These are phyloP conservation scores for Vannuccia rotundouncinata DNA, from an alignment of 2,888 invertebrate genomes.

Conservation along the genomic window DNA sequence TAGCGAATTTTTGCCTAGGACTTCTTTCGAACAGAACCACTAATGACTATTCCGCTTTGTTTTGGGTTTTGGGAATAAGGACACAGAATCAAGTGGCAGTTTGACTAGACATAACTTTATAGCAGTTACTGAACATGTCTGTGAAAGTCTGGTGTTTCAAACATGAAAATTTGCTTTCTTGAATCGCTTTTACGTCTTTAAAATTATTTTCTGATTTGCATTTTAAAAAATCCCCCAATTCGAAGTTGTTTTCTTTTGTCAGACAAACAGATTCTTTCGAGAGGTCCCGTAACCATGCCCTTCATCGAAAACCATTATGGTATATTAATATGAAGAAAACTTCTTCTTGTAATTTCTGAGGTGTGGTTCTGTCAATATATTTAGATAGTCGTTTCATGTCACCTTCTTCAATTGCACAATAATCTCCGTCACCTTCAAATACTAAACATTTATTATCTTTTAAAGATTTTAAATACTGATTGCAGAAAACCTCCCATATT, in stretches of 20 bases:
- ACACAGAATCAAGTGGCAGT: constrained; percentile 11
- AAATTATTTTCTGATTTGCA: constrained; percentile 8
- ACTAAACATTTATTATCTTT: constrained; percentile 12
- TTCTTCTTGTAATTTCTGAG: constrained; percentile 14
- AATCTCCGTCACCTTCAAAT: constrained; percentile 1
- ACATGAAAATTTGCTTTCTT: constrained; percentile 10
- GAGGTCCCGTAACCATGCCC: not conserved
- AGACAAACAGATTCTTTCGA: constrained; percentile 11
- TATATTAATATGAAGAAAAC: constrained; percentile 7
- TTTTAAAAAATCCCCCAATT: constrained; percentile 21
- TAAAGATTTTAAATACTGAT: constrained; percentile 26
- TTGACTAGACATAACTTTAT: constrained; percentile 6
- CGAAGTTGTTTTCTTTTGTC: too few species aligned
- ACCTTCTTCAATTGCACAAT: constrained; percentile 17
- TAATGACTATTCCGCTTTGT: constrained; percentile 14
- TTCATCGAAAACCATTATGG: constrained; percentile 5
- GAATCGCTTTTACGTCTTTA: constrained; percentile 3
- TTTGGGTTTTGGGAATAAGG: constrained; percentile 27
- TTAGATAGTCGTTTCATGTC: constrained; percentile 10
- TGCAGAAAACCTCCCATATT: constrained; percentile 5
- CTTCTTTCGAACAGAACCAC: constrained; percentile 24
- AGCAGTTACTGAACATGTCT: constrained; percentile 17
- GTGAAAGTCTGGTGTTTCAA: constrained; percentile 8
- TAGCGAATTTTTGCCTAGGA: constrained; percentile 15
- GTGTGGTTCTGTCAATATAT: constrained; percentile 14